Evolutionary conservation across 2,797 vertebrate species (phyloP).

Genomic region (Melanotaenia nigrans): DNA sequence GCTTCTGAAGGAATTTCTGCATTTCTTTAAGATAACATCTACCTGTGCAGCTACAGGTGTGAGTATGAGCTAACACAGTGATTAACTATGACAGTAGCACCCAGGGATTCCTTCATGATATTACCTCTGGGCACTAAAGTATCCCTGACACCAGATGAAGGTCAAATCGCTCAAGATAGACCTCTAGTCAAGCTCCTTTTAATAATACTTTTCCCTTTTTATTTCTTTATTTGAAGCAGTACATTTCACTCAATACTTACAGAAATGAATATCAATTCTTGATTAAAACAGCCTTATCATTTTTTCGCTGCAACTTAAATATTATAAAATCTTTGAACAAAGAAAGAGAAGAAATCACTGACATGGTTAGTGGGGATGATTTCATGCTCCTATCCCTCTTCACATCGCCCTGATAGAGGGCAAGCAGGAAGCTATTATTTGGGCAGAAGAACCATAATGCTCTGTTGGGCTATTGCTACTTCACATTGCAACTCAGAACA

Average conservation of each 20-base stretch:
- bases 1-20: slow-evolving; percentile 7
- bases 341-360: slow-evolving; percentile 22
- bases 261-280: background rate
- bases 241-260: background rate
- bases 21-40: slow-evolving; percentile 22
- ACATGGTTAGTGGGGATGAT: slow-evolving; percentile 44
- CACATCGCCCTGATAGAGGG: slow-evolving; percentile 43
- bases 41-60: slow-evolving; percentile 1
- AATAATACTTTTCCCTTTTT: background rate
- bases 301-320: background rate
- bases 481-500: slow-evolving; percentile 55
- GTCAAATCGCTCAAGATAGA: slow-evolving; percentile 48
- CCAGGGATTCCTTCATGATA: slow-evolving; percentile 60
- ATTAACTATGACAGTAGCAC: slow-evolving; percentile 44
- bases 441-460: slow-evolving; percentile 38
- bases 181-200: slow-evolving; percentile 5
- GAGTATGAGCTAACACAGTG: slow-evolving; percentile 15
- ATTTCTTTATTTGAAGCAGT: background rate
- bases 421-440: slow-evolving; percentile 50
- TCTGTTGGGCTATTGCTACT: slow-evolving; percentile 44
- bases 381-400: slow-evolving; percentile 41
- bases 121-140: slow-evolving; percentile 55
- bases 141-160: slow-evolving; percentile 51
- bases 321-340: background rate
- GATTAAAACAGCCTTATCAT: background rate